A percentile compares a stretch with the other conserved stretches of the same genome.
Conservation (phyloP, 2,888 invertebrate genomes). For the Colostygia pectinataria region DNA sequence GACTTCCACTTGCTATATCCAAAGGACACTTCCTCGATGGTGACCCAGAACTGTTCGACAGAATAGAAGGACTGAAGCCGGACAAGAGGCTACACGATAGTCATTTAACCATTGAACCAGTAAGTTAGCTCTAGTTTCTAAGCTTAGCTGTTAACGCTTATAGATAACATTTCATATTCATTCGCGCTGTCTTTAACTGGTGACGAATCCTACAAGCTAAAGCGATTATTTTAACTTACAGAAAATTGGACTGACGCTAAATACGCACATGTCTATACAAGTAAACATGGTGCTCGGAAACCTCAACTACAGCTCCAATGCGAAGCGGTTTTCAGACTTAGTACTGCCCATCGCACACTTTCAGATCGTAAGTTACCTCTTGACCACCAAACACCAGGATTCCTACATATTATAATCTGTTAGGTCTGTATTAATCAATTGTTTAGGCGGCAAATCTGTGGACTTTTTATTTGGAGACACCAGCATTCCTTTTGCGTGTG, state of each 20-base stretch:
- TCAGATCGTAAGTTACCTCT: constrained; percentile 80
- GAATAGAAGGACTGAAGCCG: constrained; percentile 84
- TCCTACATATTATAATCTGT: too few relatives aligned
- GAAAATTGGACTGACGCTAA: constrained; percentile 85
- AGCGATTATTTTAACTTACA: constrained; percentile 44
- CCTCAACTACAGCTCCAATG: constrained; percentile 80
- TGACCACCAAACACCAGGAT: too few relatives aligned
- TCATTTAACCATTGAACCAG: constrained; percentile 85
- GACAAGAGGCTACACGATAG: constrained; percentile 57
- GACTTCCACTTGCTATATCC: constrained; percentile 87
- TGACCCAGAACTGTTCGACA: constrained; percentile 80
- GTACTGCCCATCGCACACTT: constrained; percentile 87
- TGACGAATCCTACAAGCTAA: too few relatives aligned
- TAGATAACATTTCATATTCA: too few relatives aligned
- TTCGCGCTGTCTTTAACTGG: too few relatives aligned
- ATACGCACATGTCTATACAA: constrained; percentile 85
- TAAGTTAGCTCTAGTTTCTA: too few relatives aligned
- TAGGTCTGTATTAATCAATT: too few relatives aligned
- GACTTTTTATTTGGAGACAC: too few relatives aligned
- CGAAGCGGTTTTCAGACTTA: constrained; percentile 83
- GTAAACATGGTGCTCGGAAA: constrained; percentile 86
- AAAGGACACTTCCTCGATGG: constrained; percentile 83
- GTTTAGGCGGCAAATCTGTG: too few relatives aligned
- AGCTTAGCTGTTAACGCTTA: too few relatives aligned
- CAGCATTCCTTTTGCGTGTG: too few relatives aligned